A percentile compares a stretch with the other conserved stretches of the same genome.
These are phyloP conservation scores for Amazona finschi DNA, from an alignment of 2,797 vertebrate species.

Conservation along the genomic window DNA sequence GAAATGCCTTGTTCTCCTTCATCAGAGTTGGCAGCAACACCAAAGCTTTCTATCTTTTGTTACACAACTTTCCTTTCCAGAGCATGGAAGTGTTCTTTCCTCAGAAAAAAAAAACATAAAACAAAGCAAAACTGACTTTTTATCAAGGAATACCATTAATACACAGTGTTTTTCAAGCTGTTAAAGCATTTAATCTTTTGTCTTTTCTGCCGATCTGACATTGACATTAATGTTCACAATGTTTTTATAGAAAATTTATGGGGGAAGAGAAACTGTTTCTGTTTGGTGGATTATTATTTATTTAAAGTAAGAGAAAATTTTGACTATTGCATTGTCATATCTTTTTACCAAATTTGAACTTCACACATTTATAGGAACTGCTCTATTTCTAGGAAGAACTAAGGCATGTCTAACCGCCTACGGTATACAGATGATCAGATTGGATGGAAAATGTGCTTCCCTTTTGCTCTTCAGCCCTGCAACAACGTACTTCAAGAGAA, in stretches of 20 bases:
- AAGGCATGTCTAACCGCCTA: rapidly evolving
- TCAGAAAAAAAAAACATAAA: not conserved
- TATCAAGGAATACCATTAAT: not conserved
- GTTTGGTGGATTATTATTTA: not conserved
- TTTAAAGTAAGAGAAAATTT: not conserved
- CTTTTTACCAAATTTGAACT: not conserved
- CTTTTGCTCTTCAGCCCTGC: not conserved
- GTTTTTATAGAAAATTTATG: not conserved
- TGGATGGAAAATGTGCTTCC: not conserved
- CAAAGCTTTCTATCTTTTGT: not conserved
- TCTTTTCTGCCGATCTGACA: not conserved
- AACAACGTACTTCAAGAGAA: not conserved
- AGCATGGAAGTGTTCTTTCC: not conserved
- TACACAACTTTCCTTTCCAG: not conserved
- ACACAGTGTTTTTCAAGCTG: not conserved
- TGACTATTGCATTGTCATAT: not conserved
- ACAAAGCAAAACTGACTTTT: not conserved
- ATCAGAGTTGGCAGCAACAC: conserved; percentile 51
- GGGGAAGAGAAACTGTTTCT: not conserved
- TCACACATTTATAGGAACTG: not conserved
- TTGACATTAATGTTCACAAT: not conserved
- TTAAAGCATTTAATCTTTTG: not conserved
- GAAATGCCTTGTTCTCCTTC: conserved; percentile 65
- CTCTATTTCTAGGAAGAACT: not conserved
- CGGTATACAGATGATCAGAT: not conserved